Evolutionary conservation across 2,797 vertebrate genomes (phyloP).

Genomic region (Megalops cyprinoides): DNA sequence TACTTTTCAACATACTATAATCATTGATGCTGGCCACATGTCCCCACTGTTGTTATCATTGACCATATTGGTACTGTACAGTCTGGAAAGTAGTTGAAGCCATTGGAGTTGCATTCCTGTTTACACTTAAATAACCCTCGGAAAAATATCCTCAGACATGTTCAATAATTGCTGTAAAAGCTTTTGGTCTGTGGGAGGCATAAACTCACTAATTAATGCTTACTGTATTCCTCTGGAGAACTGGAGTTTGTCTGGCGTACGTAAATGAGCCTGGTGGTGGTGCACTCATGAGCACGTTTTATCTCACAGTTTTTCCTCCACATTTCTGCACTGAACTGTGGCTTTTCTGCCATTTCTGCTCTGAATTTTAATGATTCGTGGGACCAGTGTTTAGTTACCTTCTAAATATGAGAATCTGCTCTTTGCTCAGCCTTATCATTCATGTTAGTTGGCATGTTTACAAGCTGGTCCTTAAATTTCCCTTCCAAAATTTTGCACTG

Average conservation of each 20-base stretch:
- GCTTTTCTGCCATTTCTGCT: constrained; percentile 21
- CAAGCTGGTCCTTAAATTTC: constrained; percentile 41
- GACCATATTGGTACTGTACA: not conserved
- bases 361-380: constrained; percentile 29
- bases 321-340: constrained; percentile 25
- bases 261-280: constrained; percentile 54
- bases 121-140: constrained; percentile 54
- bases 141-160: constrained; percentile 58
- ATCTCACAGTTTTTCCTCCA: constrained; percentile 43
- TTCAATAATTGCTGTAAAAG: constrained; percentile 55
- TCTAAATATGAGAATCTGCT: constrained; percentile 15
- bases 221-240: constrained; percentile 58
- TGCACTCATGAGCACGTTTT: constrained; percentile 59
- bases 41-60: not conserved
- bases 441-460: constrained; percentile 46
- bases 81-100: not conserved
- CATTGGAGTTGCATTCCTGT: constrained; percentile 33
- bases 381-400: constrained; percentile 2
- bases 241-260: constrained; percentile 54
- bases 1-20: too few species aligned
- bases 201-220: constrained; percentile 64
- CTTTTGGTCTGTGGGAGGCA: constrained; percentile 54
- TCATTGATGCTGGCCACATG: too few species aligned
- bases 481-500: constrained; percentile 17
- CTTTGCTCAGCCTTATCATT: constrained; percentile 33